A percentile compares a stretch with the other conserved stretches of the same genome.
Conservation (phyloP, 2,113 vertebrate species). For the Scalopus aquaticus region DNA sequence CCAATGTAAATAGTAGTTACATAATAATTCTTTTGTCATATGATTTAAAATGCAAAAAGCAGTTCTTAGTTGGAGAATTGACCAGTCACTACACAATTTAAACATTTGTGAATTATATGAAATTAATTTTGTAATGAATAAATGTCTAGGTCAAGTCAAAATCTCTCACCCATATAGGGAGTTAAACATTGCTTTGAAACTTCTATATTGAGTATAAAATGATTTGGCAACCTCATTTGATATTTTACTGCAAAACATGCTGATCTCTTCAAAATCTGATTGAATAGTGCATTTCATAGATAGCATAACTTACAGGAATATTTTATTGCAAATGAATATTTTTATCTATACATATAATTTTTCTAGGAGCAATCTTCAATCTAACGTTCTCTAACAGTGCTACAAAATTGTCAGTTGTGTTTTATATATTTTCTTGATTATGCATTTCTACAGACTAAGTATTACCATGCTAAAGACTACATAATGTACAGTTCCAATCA, state of each 20-base stretch:
- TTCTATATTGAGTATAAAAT: conserved; percentile 19
- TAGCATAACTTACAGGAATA: not conserved
- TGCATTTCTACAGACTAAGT: conserved; percentile 39
- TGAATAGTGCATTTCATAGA: conserved; percentile 21
- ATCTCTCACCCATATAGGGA: not conserved
- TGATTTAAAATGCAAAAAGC: not conserved
- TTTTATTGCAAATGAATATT: conserved; percentile 59
- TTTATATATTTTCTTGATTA: conserved; percentile 61
- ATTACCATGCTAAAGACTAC: conserved; percentile 10
- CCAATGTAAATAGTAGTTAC: not conserved
- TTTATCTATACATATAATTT: conserved; percentile 57
- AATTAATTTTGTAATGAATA: conserved; percentile 3
- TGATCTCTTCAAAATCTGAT: conserved; percentile 55
- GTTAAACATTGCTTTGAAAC: not conserved
- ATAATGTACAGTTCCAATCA: conserved; percentile 29
- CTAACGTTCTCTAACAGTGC: conserved; percentile 31
- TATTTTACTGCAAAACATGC: conserved; percentile 61
- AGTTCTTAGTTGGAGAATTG: not conserved
- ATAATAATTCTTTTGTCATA: not conserved
- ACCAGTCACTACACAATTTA: not conserved
- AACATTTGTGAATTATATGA: not conserved
- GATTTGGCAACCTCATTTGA: conserved; percentile 33
- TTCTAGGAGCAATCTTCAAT: conserved; percentile 49
- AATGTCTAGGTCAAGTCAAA: not conserved
- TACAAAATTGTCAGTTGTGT: conserved; percentile 58